Percentiles rank a stretch among this genome's conserved stretches.
Evolutionary conservation across 1,140 invertebrate species (phyloP).

Genomic region (Drosophila bifasciata): DNA sequence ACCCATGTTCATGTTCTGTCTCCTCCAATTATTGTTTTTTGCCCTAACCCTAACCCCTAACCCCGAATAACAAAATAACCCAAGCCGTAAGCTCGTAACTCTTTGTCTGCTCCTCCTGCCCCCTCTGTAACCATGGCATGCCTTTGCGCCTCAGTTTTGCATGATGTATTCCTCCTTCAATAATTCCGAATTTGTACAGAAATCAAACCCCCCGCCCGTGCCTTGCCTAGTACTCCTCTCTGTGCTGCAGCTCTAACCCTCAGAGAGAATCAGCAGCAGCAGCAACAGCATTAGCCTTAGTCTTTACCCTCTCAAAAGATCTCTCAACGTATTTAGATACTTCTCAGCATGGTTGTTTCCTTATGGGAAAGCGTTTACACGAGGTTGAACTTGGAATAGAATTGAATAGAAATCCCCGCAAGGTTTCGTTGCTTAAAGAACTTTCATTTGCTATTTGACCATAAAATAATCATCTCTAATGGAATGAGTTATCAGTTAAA

Average conservation of each 20-base stretch:
- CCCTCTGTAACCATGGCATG: slow-evolving; percentile 21
- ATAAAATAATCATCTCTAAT: too few species aligned
- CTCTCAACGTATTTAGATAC: slow-evolving; percentile 18
- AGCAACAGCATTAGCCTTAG: slow-evolving; percentile 11
- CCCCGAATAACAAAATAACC: slow-evolving; percentile 26
- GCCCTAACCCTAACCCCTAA: slow-evolving; percentile 31
- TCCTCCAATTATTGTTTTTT: slow-evolving; percentile 19
- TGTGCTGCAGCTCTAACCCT: slow-evolving; percentile 12
- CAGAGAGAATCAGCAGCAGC: neutral
- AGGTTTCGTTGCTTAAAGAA: neutral
- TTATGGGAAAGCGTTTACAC: slow-evolving; percentile 21
- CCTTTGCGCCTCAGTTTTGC: slow-evolving; percentile 28
- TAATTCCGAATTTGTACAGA: slow-evolving; percentile 22
- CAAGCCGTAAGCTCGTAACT: slow-evolving; percentile 38
- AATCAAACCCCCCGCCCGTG: neutral
- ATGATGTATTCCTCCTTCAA: slow-evolving; percentile 13
- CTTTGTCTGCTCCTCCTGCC: slow-evolving; percentile 33
- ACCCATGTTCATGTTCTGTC: slow-evolving; percentile 30
- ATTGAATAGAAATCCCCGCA: too few species aligned
- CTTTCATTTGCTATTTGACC: too few species aligned
- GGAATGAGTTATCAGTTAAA: neutral
- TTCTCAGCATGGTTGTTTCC: slow-evolving; percentile 42
- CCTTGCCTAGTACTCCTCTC: slow-evolving; percentile 7
- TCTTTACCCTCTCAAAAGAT: neutral
- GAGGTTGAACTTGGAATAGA: neutral